A percentile compares a stretch with the other conserved stretches of the same genome.
These are phyloP conservation scores for Tetragonisca angustula DNA, from an alignment of 2,888 invertebrate genomes.

Conservation along the genomic window DNA sequence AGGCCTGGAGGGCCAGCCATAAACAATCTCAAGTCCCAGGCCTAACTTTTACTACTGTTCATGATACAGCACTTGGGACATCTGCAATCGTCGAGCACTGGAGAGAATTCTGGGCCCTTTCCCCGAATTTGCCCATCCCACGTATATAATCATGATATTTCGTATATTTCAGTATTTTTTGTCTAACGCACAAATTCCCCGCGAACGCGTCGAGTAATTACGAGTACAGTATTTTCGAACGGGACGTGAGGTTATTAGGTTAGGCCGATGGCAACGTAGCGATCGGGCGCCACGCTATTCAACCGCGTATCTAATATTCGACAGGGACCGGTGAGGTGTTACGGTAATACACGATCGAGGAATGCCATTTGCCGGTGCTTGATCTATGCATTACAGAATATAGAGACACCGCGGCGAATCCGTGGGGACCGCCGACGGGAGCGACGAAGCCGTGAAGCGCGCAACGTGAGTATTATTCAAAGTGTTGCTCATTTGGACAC, in stretches of 20 bases:
- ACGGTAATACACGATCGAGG: slow-evolving; percentile 67
- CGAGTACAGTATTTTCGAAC: not conserved
- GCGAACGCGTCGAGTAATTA: no score
- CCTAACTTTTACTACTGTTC: no score
- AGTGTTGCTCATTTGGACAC: slow-evolving; percentile 80
- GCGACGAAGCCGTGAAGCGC: slow-evolving; percentile 7
- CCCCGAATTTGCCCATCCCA: no score
- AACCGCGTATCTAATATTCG: slow-evolving; percentile 67
- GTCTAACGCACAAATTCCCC: no score
- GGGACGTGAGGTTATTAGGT: not conserved
- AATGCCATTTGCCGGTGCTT: slow-evolving; percentile 68
- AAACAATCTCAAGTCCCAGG: no score
- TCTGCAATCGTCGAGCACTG: no score
- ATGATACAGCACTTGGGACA: no score
- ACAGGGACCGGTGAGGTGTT: slow-evolving; percentile 65
- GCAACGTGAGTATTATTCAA: slow-evolving; percentile 76
- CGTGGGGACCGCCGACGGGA: slow-evolving; percentile 52
- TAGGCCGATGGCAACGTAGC: slow-evolving; percentile 36
- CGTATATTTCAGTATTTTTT: no score
- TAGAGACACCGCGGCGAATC: slow-evolving; percentile 55
- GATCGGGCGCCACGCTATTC: slow-evolving; percentile 34
- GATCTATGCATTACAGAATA: slow-evolving; percentile 74
- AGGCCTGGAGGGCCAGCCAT: no score
- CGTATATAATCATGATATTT: no score
- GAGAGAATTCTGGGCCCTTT: no score